Conservation (phyloP, 2,797 vertebrate genomes). For the Psittacula echo region DNA sequence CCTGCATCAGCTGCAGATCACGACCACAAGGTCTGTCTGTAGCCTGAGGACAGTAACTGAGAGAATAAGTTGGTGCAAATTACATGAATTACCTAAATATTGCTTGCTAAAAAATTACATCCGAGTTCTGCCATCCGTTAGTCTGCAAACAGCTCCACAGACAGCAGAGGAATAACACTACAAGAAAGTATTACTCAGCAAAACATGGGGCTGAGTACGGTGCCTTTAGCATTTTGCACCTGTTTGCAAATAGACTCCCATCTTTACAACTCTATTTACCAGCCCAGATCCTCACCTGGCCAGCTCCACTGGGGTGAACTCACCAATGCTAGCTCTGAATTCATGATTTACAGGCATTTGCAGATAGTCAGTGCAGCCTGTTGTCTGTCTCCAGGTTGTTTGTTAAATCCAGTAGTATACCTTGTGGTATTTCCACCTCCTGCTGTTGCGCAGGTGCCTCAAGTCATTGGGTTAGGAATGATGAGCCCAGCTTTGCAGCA, state of each 20-base stretch:
- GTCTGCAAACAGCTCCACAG: neutral
- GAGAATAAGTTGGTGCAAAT: constrained; percentile 26
- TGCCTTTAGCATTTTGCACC: neutral
- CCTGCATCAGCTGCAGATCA: neutral
- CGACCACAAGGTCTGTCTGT: neutral
- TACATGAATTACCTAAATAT: constrained; percentile 25
- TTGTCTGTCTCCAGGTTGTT: neutral
- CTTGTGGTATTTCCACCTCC: neutral
- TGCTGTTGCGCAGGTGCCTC: neutral
- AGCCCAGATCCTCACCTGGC: neutral
- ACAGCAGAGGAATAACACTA: neutral
- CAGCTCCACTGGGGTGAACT: neutral
- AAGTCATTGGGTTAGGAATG: neutral
- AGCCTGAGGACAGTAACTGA: constrained; percentile 20
- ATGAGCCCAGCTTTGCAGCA: neutral
- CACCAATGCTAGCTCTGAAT: neutral
- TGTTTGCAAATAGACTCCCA: neutral
- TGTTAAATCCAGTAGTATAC: neutral
- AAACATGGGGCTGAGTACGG: neutral
- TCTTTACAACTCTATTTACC: neutral
- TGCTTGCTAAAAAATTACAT: neutral
- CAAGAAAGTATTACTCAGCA: constrained; percentile 17
- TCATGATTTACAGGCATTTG: neutral
- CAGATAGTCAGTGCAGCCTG: neutral
- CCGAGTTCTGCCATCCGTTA: neutral